Conservation (phyloP, 1,140 invertebrate genomes). For the Trypoxylus dichotomus region DNA sequence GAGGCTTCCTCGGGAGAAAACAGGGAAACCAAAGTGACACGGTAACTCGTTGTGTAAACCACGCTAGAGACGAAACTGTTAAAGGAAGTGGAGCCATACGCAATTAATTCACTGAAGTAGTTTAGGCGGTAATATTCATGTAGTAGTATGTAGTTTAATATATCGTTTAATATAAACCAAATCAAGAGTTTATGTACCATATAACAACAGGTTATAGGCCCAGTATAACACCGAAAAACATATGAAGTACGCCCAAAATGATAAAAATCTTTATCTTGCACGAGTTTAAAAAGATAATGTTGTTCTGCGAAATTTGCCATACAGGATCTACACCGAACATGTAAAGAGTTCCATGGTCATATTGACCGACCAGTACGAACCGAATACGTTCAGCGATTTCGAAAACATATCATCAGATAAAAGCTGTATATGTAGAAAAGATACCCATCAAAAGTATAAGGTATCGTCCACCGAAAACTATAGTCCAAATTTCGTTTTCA, state of each 20-base stretch:
- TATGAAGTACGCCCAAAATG: conserved; percentile 87
- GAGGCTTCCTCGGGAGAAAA: too few relatives aligned
- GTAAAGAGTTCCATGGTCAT: conserved; percentile 66
- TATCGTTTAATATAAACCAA: too few relatives aligned
- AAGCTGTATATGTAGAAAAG: conserved; percentile 97
- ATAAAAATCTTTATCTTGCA: conserved; percentile 97
- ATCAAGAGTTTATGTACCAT: too few relatives aligned
- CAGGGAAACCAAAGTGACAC: too few relatives aligned
- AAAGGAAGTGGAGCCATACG: too few relatives aligned
- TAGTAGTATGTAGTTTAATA: too few relatives aligned
- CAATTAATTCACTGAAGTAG: too few relatives aligned
- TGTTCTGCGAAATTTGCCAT: conserved; percentile 84
- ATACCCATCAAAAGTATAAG: conserved; percentile 97
- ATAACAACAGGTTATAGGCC: too few relatives aligned
- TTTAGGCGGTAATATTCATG: too few relatives aligned
- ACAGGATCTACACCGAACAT: conserved; percentile 91
- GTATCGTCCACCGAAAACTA: conserved; percentile 97
- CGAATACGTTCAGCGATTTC: conserved; percentile 96
- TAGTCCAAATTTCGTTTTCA: conserved; percentile 89
- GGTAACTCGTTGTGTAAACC: too few relatives aligned
- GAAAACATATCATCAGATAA: conserved; percentile 99
- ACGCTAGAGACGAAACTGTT: too few relatives aligned
- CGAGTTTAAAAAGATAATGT: conserved; percentile 89
- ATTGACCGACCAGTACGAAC: conserved; percentile 79
- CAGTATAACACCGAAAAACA: conserved; percentile 87